Conservation (phyloP, 2,113 vertebrate genomes). For the Oncorhynchus clarkii region DNA sequence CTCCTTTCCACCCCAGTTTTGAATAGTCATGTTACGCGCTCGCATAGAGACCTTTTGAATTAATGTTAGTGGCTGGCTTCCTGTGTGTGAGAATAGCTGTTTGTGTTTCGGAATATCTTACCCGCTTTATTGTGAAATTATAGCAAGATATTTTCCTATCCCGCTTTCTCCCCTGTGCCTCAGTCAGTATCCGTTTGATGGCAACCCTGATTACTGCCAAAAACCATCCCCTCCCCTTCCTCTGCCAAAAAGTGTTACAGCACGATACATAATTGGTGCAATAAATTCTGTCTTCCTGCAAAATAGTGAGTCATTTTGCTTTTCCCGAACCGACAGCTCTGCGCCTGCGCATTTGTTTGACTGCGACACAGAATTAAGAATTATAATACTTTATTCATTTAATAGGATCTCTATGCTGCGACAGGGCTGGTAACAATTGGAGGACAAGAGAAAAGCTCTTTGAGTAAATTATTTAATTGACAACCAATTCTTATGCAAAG, state of each 20-base stretch:
- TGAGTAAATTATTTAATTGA: background rate
- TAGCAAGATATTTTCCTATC: slow-evolving; percentile 37
- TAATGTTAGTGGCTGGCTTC: slow-evolving; percentile 10
- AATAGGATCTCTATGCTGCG: slow-evolving; percentile 30
- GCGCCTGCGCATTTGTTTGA: slow-evolving; percentile 29
- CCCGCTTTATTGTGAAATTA: slow-evolving; percentile 34
- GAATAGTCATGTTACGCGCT: background rate
- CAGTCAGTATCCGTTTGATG: slow-evolving; percentile 49
- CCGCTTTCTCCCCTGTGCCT: slow-evolving; percentile 31
- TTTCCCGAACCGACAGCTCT: slow-evolving; percentile 43
- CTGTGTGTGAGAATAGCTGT: slow-evolving; percentile 1
- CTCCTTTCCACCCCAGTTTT: slow-evolving; percentile 15
- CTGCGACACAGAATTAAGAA: slow-evolving; percentile 50
- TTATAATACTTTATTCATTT: no score
- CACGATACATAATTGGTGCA: slow-evolving; percentile 1
- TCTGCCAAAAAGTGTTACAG: slow-evolving; percentile 49
- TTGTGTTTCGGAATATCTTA: slow-evolving; percentile 38
- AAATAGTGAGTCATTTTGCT: slow-evolving; percentile 65
- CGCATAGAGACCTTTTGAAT: slow-evolving; percentile 5
- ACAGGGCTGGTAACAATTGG: slow-evolving; percentile 23
- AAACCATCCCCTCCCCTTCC: slow-evolving; percentile 46
- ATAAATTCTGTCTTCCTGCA: slow-evolving; percentile 64
- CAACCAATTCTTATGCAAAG: background rate
- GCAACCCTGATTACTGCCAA: slow-evolving; percentile 42
- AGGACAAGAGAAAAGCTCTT: background rate